Evolutionary conservation across 2,113 vertebrate genomes (phyloP).

Genomic region (Percopsis transmontana): DNA sequence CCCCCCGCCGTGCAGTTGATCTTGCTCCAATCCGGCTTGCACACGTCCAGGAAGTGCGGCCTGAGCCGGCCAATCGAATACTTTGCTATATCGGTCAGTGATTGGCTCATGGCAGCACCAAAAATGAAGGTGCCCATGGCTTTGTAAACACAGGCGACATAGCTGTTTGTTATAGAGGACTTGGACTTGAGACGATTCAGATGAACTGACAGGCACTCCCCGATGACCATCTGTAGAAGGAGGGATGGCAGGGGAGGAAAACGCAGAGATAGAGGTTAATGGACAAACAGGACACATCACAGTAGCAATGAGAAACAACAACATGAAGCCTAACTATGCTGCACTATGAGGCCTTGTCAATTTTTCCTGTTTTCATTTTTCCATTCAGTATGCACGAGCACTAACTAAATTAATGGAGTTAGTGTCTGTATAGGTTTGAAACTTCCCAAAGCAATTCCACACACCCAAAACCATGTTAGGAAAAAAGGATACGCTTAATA

Average conservation of each 20-base stretch:
- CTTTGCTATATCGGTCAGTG: conserved; percentile 96
- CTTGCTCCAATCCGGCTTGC: conserved; percentile 82
- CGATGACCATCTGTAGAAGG: conserved; percentile 86
- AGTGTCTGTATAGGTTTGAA: background rate
- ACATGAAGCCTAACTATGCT: no score
- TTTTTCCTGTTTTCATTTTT: no score
- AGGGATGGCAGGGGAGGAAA: conserved; percentile 59
- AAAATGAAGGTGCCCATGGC: conserved; percentile 92
- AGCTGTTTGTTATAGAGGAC: conserved; percentile 88
- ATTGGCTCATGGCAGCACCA: conserved; percentile 96
- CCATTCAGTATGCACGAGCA: no score
- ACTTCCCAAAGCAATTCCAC: no score
- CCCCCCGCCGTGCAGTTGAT: conserved; percentile 85
- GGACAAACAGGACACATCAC: background rate
- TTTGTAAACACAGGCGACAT: conserved; percentile 90
- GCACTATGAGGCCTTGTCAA: no score
- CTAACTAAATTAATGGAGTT: no score
- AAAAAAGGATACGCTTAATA: background rate
- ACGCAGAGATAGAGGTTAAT: background rate
- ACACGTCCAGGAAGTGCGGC: conserved; percentile 93
- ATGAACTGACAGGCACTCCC: conserved; percentile 88
- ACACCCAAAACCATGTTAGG: background rate
- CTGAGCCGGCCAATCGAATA: conserved; percentile 94
- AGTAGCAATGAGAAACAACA: no score
- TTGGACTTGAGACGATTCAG: conserved; percentile 88